Evolutionary conservation across 2,888 invertebrate genomes (phyloP).

Genomic region (Folsomia manolachei): DNA sequence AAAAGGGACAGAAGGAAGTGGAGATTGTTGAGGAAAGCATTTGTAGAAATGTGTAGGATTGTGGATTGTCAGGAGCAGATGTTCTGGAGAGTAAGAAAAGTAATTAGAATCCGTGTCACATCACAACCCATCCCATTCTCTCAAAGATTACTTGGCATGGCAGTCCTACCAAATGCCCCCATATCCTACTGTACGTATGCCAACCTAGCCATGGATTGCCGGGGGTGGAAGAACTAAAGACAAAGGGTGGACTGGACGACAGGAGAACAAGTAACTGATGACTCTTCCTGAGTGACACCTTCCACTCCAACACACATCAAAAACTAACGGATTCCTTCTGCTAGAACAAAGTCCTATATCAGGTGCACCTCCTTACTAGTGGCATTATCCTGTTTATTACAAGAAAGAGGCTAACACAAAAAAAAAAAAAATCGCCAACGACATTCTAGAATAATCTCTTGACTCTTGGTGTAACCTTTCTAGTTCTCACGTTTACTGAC

Average conservation of each 20-base stretch:
- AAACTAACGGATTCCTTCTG: constrained; percentile 6
- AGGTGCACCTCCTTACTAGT: not conserved
- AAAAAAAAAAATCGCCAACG: not conserved
- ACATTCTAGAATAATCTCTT: not conserved
- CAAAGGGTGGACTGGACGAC: not conserved
- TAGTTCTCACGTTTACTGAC: no score
- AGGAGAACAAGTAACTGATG: constrained; percentile 1
- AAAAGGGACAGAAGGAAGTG: not conserved
- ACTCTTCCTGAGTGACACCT: not conserved
- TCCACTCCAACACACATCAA: constrained; percentile 1
- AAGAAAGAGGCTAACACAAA: not conserved
- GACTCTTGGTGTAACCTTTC: not conserved
- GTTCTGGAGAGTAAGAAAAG: not conserved
- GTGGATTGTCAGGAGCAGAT: constrained; percentile 9
- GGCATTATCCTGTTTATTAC: not conserved
- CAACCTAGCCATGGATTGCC: no score
- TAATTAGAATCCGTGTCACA: constrained; percentile 6
- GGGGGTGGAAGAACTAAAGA: not conserved
- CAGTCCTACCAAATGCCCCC: no score
- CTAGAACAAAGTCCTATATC: not conserved
- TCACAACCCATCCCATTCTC: constrained; percentile 5
- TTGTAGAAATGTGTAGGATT: not conserved
- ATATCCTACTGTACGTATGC: no score
- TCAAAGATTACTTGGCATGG: not conserved
- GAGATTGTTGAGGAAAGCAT: not conserved